These are phyloP conservation scores for Ammodytes marinus DNA, from an alignment of 2,113 vertebrate genomes.

Conservation along the genomic window DNA sequence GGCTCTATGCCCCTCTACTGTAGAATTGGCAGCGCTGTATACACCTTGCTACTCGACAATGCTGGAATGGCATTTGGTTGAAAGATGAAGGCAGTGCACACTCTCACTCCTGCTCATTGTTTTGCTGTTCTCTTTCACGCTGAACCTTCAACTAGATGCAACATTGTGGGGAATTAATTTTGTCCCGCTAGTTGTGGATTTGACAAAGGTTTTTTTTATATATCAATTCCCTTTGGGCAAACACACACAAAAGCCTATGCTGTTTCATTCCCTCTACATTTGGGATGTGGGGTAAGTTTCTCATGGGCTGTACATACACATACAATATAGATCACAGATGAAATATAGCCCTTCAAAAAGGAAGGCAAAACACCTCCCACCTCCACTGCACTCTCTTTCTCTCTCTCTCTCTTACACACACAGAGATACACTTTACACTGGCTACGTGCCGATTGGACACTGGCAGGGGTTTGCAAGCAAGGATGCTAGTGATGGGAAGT, in stretches of 20 bases:
- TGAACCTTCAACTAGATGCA: conserved; percentile 9
- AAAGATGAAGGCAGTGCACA: background rate
- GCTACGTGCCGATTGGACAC: conserved; percentile 65
- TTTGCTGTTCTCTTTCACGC: background rate
- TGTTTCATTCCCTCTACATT: conserved; percentile 6
- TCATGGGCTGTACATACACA: conserved; percentile 36
- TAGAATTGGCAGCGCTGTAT: background rate
- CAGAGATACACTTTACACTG: conserved; percentile 31
- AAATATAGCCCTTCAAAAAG: conserved; percentile 57
- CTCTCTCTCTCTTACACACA: conserved; percentile 17
- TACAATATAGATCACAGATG: conserved; percentile 55
- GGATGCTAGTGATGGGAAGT: conserved; percentile 59
- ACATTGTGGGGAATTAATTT: background rate
- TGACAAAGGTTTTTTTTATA: background rate
- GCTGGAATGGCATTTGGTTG: background rate
- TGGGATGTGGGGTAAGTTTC: conserved; percentile 21
- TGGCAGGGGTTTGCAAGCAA: conserved; percentile 72
- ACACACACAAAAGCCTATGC: background rate
- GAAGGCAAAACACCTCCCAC: conserved; percentile 40
- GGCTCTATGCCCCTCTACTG: background rate
- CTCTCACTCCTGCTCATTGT: background rate
- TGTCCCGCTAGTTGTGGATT: background rate
- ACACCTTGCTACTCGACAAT: background rate
- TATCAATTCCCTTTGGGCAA: background rate
- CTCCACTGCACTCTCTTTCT: conserved; percentile 13